These are phyloP conservation scores for Drosophila pachea DNA, from an alignment of 1,140 invertebrate genomes.

Conservation along the genomic window DNA sequence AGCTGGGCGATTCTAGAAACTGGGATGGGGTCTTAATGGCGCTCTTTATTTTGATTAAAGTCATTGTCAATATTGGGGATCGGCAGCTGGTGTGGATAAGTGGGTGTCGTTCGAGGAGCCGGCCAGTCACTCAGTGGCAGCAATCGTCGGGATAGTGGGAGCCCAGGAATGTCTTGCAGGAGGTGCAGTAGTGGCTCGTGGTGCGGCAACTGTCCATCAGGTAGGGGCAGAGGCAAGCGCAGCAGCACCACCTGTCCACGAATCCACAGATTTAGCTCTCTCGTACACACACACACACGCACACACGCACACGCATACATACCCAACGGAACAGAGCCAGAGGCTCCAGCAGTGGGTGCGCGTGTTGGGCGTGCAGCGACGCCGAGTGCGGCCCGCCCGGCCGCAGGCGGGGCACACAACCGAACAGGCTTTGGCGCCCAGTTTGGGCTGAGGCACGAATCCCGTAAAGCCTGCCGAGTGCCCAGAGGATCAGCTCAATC, in stretches of 20 bases:
- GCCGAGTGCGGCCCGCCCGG: conserved; percentile 18
- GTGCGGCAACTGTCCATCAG: conserved; percentile 36
- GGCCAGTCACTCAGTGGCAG: not conserved
- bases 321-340: conserved; percentile 55
- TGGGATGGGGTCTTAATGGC: too few relatives aligned
- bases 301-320: not conserved
- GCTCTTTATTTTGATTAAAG: not conserved
- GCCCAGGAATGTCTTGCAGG: conserved; percentile 46
- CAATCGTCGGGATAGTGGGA: conserved; percentile 42
- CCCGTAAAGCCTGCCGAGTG: conserved; percentile 30
- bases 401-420: conserved; percentile 61
- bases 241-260: conserved; percentile 49
- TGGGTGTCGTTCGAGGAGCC: not conserved
- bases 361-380: conserved; percentile 19
- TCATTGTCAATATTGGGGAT: too few relatives aligned
- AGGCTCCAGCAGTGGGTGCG: conserved; percentile 35
- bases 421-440: conserved; percentile 12
- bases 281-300: not conserved
- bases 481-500: not conserved
- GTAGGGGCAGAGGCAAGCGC: conserved; percentile 52
- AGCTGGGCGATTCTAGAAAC: too few relatives aligned
- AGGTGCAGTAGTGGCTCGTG: conserved; percentile 49
- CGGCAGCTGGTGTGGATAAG: not conserved
- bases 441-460: conserved; percentile 31
- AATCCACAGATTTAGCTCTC: not conserved